These are phyloP conservation scores for Poecilia gillii DNA, from an alignment of 2,797 vertebrate species.

Conservation along the genomic window DNA sequence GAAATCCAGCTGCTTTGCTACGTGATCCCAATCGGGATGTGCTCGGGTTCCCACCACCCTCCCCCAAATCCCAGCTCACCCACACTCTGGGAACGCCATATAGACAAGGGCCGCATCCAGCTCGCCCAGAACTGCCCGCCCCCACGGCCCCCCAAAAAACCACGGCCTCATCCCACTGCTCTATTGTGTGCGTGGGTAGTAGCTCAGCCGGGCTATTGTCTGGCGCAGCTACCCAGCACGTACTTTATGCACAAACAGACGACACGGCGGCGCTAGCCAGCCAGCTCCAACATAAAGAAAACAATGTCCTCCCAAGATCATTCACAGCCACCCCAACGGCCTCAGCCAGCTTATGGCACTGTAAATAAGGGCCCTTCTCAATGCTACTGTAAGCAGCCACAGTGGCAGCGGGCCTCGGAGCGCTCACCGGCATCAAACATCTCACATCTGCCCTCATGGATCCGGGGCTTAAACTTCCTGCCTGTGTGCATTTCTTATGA, in stretches of 20 bases:
- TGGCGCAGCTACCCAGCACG: constrained; percentile 76
- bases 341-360: constrained; percentile 51
- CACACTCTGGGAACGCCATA: constrained; percentile 71
- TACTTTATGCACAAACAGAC: constrained; percentile 81
- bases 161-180: constrained; percentile 77
- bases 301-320: constrained; percentile 81
- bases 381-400: constrained; percentile 62
- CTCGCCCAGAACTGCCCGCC: constrained; percentile 61
- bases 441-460: constrained; percentile 74
- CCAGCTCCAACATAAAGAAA: constrained; percentile 78
- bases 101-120: constrained; percentile 74
- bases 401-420: constrained; percentile 47
- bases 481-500: constrained; percentile 54
- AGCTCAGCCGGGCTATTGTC: constrained; percentile 83
- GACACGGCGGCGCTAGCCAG: constrained; percentile 75
- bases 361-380: constrained; percentile 72
- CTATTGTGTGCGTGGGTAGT: constrained; percentile 82
- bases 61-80: constrained; percentile 65
- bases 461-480: constrained; percentile 51
- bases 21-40: constrained; percentile 77
- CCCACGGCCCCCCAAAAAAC: constrained; percentile 69
- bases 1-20: constrained; percentile 83
- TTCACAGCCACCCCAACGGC: constrained; percentile 69
- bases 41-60: constrained; percentile 78
- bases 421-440: constrained; percentile 51